Evolutionary conservation across 2,113 vertebrate genomes (phyloP), one percentile per base, ranked within the genome.

Genomic region (Phylloscopus whistleri): DNA sequence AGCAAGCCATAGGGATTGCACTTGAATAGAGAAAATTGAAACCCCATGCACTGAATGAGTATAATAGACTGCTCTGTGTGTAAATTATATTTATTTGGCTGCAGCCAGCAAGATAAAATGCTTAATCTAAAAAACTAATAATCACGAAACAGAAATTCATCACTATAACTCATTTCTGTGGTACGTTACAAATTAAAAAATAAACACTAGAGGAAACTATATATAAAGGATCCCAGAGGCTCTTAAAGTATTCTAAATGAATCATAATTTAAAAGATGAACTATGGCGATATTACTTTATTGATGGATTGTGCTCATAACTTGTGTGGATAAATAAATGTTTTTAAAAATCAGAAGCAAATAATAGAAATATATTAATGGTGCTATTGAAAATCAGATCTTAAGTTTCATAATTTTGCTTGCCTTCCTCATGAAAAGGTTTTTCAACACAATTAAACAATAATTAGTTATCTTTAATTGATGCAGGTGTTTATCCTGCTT

Each of bases 211-310:
- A 85, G 66, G 59, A 96, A 97, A 96, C 72, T 76, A 66, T 73
- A 44, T 53, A 63, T 53, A 75, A 92, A 51, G 74, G 76, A 89
- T 48, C 26, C 30, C 39, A 81, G 79, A 81, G 27, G 44, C 31
- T 91, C 85, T 94, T 76, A 91, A 93, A 87, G 28, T 67, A 77
- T 90, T 39, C 23, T 95, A 80, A 93, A 72, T 73, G 39, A 44
- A 86, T 75, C 74, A 79, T 93, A 95, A 95, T 94, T 97, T 96
- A 94, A 92, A 77, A 96, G 52, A n/a, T 89, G 68, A 95, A 91
- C 35, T 30, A 77, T 35, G 41, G 35, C 64, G 87, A 90, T 93
- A 80, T 79, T 52, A 72, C 30, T 93, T 90, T 62, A 77, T 91
- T 95, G 86, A 93, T 93, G 53, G 49, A 95, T 67, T 95, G 21